Percentiles rank a stretch among this genome's conserved stretches.
Conservation (phyloP, 2,797 vertebrate species). For the Brotula barbata region DNA sequence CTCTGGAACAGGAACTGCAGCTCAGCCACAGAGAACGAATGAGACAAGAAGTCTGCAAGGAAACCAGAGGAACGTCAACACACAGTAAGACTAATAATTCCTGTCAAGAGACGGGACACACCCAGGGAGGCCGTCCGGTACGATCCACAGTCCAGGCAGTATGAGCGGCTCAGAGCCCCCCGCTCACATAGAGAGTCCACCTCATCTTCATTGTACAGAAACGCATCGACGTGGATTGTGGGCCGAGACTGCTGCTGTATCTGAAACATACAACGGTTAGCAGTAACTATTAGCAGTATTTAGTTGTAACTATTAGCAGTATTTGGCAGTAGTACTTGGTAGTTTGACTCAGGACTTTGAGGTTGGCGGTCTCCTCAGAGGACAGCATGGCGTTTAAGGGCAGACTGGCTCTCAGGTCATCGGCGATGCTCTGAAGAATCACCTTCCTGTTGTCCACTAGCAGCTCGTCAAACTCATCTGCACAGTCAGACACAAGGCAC, state of each 20-base stretch:
- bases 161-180: conserved; percentile 88
- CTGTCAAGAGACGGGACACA: no score
- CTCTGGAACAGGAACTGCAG: conserved; percentile 90
- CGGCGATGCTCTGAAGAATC: conserved; percentile 81
- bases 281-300: background rate
- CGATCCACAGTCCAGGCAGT: conserved; percentile 88
- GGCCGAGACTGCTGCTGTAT: conserved; percentile 79
- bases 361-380: conserved; percentile 78
- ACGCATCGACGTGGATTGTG: conserved; percentile 87
- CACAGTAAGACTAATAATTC: no score
- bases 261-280: conserved; percentile 71
- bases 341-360: conserved; percentile 74
- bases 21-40: conserved; percentile 91
- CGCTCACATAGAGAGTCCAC: conserved; percentile 88
- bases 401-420: conserved; percentile 82
- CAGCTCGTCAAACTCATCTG: conserved; percentile 74
- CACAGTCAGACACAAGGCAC: background rate
- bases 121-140: conserved; percentile 84
- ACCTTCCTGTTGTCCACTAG: conserved; percentile 69
- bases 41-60: conserved; percentile 89
- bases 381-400: conserved; percentile 82
- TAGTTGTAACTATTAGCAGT: background rate
- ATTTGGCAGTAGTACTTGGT: background rate
- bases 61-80: no score
- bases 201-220: conserved; percentile 90